phyloP scores from a whole-genome alignment of 2,113 vertebrate species.

The Cnemophilus loriae region DNA sequence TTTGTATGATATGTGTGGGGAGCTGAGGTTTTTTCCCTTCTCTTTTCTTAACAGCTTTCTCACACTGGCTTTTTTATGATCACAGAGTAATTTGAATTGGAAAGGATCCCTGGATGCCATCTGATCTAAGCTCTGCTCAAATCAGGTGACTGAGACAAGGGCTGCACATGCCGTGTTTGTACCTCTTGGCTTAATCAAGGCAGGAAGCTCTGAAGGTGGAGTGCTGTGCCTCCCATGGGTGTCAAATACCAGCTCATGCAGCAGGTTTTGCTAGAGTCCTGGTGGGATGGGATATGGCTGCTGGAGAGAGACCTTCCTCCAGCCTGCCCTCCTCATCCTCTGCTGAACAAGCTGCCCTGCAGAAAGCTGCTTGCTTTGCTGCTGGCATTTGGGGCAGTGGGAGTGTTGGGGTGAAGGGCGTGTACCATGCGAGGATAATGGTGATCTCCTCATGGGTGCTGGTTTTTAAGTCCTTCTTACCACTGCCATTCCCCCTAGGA shows the following conservation, averaged over 20 bases:
- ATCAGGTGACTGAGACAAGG: background rate
- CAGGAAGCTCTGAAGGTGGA: background rate
- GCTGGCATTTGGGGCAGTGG: rapidly evolving
- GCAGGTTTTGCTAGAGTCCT: background rate
- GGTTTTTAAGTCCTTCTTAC: background rate
- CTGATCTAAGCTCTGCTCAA: background rate
- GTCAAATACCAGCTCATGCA: background rate
- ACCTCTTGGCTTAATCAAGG: background rate
- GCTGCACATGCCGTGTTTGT: background rate
- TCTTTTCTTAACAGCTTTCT: background rate
- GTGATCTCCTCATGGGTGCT: background rate
- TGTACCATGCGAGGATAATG: rapidly evolving
- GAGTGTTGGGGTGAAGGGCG: rapidly evolving
- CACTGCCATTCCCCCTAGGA: background rate
- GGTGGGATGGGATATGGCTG: rapidly evolving
- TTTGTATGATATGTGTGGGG: background rate
- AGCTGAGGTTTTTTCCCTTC: background rate
- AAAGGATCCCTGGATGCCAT: background rate
- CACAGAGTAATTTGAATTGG: background rate
- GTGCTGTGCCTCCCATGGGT: rapidly evolving
- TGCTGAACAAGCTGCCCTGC: rapidly evolving
- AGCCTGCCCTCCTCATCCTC: background rate
- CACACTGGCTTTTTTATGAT: background rate
- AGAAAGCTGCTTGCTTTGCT: background rate
- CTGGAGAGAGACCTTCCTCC: background rate